Base-by-base conservation (phyloP, 2,797 vertebrate genomes). In the Heteromormyrus szaboi region DNA sequence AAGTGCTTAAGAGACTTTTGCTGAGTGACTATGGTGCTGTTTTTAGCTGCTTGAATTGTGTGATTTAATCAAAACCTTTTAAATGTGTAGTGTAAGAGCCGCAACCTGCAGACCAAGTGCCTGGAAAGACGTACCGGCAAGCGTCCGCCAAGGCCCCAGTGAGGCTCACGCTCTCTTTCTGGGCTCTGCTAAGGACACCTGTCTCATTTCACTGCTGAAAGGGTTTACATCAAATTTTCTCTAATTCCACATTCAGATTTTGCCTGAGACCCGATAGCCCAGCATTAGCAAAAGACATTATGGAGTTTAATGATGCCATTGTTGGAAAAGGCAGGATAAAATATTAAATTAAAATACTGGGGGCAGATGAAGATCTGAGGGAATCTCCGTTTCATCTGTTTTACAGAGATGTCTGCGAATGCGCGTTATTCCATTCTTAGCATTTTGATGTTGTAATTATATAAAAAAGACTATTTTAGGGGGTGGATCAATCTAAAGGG, bases 181-280 rank as follows among this genome's bases (percentile, higher is more conserved):
- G 91, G 91, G 92, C 92, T 93, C 92, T 92, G 93, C 91, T 93
- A 91, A 91, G 91, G 92, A 91, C 90, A 91, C 90, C 76, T 90
- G 94, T 93, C 93, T 92, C 89, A 93, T 95, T 94, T 94, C 94
- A 94, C 93, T 85, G 93, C 94, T 95, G 94, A 95, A 94, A 93
- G 93, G 94, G 93, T 95, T 94, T 93, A 93, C 94, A 95, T 94
- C 93, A 94, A 93, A 92, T 93, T 90, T 92, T 92, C 92, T 93
- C 91, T 51, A 88, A 93, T 91, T 91, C 89, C 92, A 91, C 94
- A 91, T 92, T 92, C 92, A 89, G 90, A 93, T 91, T 84, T 90
- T 90, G 92, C 91, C 93, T 90, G 62, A 72, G 94, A 94, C 94
- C 95, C 93, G 94, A 94, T 95, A 95, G 93, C 92, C 88, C 90